Conservation (phyloP, 2,113 vertebrate species). For the Melospiza melodia region DNA sequence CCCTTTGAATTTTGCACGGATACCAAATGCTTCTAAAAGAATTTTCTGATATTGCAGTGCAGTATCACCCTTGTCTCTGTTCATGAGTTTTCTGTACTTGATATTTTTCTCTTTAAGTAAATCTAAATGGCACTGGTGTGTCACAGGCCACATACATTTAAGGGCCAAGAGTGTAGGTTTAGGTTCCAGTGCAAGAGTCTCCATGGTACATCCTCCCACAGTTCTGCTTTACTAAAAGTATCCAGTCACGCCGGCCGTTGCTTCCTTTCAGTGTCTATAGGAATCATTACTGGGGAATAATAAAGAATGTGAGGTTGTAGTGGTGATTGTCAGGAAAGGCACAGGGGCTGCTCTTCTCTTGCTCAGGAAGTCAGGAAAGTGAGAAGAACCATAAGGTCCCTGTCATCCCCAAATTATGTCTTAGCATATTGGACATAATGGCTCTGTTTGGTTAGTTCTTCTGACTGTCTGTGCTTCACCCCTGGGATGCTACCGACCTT, state of each 20-base stretch:
- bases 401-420: neutral
- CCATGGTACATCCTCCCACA: rapidly evolving
- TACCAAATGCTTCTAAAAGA: neutral
- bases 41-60: neutral
- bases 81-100: neutral
- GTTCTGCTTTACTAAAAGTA: neutral
- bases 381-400: neutral
- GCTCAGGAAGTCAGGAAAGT: neutral
- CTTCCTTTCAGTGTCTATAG: neutral
- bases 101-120: neutral
- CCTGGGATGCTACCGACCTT: neutral
- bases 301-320: neutral
- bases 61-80: neutral
- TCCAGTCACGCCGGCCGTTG: neutral
- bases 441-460: neutral
- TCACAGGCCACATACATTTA: neutral
- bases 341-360: neutral
- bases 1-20: neutral
- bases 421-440: neutral
- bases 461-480: neutral
- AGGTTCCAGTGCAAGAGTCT: neutral
- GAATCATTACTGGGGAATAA: neutral
- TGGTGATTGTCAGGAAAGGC: neutral
- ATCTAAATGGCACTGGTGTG: neutral
- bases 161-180: neutral